Percentiles rank a stretch among this genome's conserved stretches.
Conservation (phyloP, 2,797 vertebrate genomes). For the Fundulus diaphanus region DNA sequence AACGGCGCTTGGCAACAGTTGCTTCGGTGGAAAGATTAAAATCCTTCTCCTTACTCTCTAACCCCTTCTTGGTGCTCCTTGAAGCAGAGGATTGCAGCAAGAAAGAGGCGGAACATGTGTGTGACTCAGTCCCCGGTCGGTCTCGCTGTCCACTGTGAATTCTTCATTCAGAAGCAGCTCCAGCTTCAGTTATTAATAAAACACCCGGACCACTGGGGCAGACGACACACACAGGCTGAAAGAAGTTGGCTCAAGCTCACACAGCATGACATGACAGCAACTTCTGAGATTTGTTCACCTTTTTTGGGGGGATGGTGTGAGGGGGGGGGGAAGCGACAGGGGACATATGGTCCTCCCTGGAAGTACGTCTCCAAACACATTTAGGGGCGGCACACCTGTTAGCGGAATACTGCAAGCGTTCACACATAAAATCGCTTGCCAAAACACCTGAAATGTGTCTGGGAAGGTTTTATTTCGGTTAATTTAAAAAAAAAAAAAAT, state of each 20-base stretch:
- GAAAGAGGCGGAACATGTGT: constrained; percentile 9
- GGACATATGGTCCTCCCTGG: constrained; percentile 68
- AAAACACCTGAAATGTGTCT: constrained; percentile 60
- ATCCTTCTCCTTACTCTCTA: constrained; percentile 46
- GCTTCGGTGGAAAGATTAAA: constrained; percentile 72
- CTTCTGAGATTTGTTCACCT: constrained; percentile 58
- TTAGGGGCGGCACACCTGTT: constrained; percentile 69
- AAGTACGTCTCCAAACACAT: constrained; percentile 57
- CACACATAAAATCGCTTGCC: constrained; percentile 47
- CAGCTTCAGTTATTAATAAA: constrained; percentile 73
- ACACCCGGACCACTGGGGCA: constrained; percentile 40
- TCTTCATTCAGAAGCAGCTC: constrained; percentile 71
- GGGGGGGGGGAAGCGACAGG: constrained; percentile 42
- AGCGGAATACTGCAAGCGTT: constrained; percentile 35
- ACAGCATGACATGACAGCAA: constrained; percentile 24
- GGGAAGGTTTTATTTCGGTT: constrained; percentile 46
- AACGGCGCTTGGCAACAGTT: constrained; percentile 80
- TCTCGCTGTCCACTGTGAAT: constrained; percentile 48
- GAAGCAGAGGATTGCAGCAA: constrained; percentile 39
- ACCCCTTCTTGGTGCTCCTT: constrained; percentile 41
- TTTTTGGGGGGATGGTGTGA: too few species aligned
- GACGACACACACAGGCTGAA: constrained; percentile 8
- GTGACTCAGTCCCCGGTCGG: constrained; percentile 23
- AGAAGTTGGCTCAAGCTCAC: constrained; percentile 34
- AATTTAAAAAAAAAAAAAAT: constrained; percentile 22